These are phyloP conservation scores for Drosophila nikananu DNA, from an alignment of 1,140 invertebrate species.

Conservation along the genomic window DNA sequence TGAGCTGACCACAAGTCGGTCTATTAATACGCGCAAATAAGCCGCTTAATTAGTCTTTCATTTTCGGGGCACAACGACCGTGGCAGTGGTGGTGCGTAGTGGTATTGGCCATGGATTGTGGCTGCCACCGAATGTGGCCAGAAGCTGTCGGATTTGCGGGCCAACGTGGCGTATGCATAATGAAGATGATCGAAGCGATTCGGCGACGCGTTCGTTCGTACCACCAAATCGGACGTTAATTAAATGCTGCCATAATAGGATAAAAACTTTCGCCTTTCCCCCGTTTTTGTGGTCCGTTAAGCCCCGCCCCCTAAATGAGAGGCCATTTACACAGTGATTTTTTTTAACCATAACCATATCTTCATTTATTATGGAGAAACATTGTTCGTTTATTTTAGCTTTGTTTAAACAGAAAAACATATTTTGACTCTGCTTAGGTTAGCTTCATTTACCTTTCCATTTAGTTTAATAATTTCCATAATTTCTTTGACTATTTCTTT, in stretches of 20 bases:
- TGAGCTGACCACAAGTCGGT: constrained; percentile 70
- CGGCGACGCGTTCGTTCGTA: constrained; percentile 30
- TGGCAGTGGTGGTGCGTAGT: background rate
- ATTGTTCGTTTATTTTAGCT: constrained; percentile 65
- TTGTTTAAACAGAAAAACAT: constrained; percentile 77
- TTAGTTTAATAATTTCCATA: constrained; percentile 46
- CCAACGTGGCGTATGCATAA: constrained; percentile 70
- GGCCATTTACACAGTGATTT: constrained; percentile 16
- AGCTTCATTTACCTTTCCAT: constrained; percentile 38
- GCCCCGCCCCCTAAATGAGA: constrained; percentile 15
- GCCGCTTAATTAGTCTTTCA: constrained; percentile 82
- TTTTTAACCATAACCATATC: constrained; percentile 78
- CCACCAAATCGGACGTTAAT: constrained; percentile 69
- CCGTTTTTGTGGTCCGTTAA: constrained; percentile 23
- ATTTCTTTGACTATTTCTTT: constrained; percentile 38
- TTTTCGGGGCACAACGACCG: constrained; percentile 52
- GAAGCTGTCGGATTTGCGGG: constrained; percentile 74
- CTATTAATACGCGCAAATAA: constrained; percentile 82
- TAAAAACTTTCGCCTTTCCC: constrained; percentile 51
- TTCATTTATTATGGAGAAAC: constrained; percentile 80
- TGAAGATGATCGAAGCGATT: constrained; percentile 68
- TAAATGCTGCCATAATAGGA: constrained; percentile 78
- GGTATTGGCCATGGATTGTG: constrained; percentile 27
- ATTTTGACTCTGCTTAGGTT: constrained; percentile 53
- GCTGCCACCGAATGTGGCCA: constrained; percentile 63